phyloP scores from a whole-genome alignment of 2,113 vertebrate genomes.

The Xiphias gladius region DNA sequence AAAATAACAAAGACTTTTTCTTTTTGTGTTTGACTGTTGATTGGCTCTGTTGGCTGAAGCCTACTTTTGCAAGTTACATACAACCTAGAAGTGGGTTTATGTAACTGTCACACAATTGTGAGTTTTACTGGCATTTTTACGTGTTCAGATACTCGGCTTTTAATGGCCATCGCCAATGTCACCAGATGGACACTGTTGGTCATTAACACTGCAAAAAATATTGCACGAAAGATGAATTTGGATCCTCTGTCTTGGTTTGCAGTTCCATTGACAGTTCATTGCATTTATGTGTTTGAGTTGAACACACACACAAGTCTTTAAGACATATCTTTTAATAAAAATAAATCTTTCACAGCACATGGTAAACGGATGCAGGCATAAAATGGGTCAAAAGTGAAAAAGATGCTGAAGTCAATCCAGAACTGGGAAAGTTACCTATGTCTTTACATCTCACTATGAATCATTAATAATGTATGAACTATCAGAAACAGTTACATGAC shows the following conservation, averaged over 20 bases:
- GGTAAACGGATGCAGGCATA: slow-evolving; percentile 28
- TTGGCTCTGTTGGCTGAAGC: background rate
- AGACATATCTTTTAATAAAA: slow-evolving; percentile 67
- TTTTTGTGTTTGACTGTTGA: background rate
- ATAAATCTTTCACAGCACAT: slow-evolving; percentile 29
- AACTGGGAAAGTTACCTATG: background rate
- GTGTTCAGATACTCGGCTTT: background rate
- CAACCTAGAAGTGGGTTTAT: background rate
- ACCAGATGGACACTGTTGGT: background rate
- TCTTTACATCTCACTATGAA: slow-evolving; percentile 1
- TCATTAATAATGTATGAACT: slow-evolving; percentile 10
- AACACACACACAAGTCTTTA: slow-evolving; percentile 4
- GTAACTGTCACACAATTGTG: slow-evolving; percentile 4
- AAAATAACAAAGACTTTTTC: too few relatives aligned
- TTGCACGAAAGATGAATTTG: background rate
- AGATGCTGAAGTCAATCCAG: background rate
- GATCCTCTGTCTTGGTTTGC: background rate
- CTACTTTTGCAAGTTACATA: background rate
- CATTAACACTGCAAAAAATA: background rate
- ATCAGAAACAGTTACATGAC: background rate
- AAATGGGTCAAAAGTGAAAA: slow-evolving; percentile 8
- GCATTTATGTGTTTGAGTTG: background rate
- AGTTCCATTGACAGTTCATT: background rate
- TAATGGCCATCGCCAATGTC: background rate
- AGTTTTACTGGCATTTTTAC: background rate